phyloP scores from a whole-genome alignment of 2,888 invertebrate genomes.

The Drosophila emarginata region DNA sequence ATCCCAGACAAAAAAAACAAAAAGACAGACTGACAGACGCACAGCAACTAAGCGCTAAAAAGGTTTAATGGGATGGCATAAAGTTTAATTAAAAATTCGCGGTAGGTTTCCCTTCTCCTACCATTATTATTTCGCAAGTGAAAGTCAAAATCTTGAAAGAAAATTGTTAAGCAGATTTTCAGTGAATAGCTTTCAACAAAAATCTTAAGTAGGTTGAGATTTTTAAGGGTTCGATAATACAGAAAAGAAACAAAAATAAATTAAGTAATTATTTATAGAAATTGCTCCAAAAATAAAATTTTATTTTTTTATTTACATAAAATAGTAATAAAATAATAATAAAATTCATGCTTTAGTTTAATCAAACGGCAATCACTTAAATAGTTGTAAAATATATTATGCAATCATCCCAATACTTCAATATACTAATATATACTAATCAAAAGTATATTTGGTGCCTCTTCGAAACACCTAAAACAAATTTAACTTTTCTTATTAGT shows the following conservation, averaged over 20 bases:
- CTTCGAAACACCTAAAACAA: too few species aligned
- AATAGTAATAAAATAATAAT: too few species aligned
- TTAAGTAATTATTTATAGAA: conserved; percentile 15
- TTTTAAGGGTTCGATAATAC: conserved; percentile 19
- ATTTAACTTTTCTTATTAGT: too few species aligned
- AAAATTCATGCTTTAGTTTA: too few species aligned
- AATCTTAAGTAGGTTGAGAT: conserved; percentile 1
- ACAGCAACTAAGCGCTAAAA: conserved; percentile 32
- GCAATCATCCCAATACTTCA: too few species aligned
- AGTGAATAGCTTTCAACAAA: conserved; percentile 13
- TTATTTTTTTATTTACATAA: too few species aligned
- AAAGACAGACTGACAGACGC: background rate
- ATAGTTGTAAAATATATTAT: too few species aligned
- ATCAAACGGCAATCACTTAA: too few species aligned
- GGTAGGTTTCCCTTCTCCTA: conserved; percentile 26
- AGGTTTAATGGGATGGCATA: conserved; percentile 50
- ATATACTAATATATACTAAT: too few species aligned
- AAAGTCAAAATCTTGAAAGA: conserved; percentile 34
- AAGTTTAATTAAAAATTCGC: conserved; percentile 71
- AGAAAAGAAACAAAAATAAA: background rate
- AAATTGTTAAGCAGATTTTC: conserved; percentile 53
- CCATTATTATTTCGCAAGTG: conserved; percentile 51
- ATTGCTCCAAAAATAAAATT: background rate
- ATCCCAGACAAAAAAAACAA: background rate
- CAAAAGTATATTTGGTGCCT: too few species aligned